Evolutionary conservation across 2,113 vertebrate genomes (phyloP).

Genomic region (Centropus unirufus): DNA sequence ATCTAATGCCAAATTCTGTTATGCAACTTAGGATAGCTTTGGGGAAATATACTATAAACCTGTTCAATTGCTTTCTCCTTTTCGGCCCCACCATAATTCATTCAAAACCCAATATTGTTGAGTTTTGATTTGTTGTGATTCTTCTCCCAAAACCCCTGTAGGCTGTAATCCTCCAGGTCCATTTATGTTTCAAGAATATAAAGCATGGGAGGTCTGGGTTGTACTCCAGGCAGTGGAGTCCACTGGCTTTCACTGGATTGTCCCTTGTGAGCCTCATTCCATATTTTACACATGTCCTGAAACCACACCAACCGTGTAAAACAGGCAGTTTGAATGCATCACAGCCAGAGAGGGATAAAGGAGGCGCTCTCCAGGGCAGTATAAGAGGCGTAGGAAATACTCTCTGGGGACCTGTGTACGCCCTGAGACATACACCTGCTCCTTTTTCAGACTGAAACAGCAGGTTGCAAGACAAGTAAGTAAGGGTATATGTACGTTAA

Average conservation of each 20-base stretch:
- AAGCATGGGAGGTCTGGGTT: neutral
- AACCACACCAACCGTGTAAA: neutral
- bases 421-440: slow-evolving; percentile 8
- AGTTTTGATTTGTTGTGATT: neutral
- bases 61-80: neutral
- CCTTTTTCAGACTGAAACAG: neutral
- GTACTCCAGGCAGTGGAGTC: neutral
- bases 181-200: neutral
- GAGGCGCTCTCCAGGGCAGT: neutral
- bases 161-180: neutral
- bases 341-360: neutral
- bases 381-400: neutral
- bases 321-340: slow-evolving; percentile 22
- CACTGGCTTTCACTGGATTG: neutral
- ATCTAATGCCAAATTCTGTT: neutral
- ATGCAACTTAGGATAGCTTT: neutral
- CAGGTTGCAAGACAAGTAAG: neutral
- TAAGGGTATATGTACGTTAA: neutral
- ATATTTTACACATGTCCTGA: neutral
- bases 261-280: neutral
- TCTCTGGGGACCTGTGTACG: neutral
- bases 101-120: neutral
- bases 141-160: accelerated
- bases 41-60: neutral
- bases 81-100: neutral